Base-by-base conservation (phyloP, 2,888 invertebrate genomes). In the Synanthedon andrenaeformis region DNA sequence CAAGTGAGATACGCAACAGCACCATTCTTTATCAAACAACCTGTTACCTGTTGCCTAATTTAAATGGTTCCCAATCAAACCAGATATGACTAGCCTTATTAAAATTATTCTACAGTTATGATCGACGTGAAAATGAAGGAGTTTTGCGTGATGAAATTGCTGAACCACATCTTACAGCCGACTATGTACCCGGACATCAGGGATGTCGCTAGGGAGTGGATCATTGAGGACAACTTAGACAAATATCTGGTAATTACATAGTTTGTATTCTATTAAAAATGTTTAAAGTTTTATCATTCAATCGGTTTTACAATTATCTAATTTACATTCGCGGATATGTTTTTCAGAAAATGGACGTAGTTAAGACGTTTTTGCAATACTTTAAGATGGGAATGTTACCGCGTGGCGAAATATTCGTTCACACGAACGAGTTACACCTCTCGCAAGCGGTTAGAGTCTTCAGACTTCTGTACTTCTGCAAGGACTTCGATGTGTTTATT, bases 401-500 rank as follows among this genome's bases (percentile, higher is more conserved):
- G 0, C 82, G 80, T 51, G 81, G 81, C 6, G 87, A 91, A 58
- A 80, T 90, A 12, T 93, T 91, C 85, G 90, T 91, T 14, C 83
- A 89, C 68, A 89, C 89, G 68, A 84, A 91, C 69, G 83, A 89
- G 53, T 77, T 85, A 45, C 91, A 93, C 59, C 84, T 91, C 57
- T 80, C 89, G 53, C 90, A 93, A 71, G 91, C 90, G 49, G 79
- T 91, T 55, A 82, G 87, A 52, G 84, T 92, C 41, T 91, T 91
- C 81, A 90, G 90, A 64, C 73, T 92, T 52, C 77, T 93, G 56
- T 90, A 90, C 82, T 90, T 89, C 67, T 91, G 92, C 54, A 91
- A 91, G 74, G 91, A 92, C 80, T 93, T 90, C 74, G 90, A 91
- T 57, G 90, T 90, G 45, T 91, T 93, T 85, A 82, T 91, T 69